These are phyloP conservation scores for Griposia aprilina DNA, from an alignment of 2,888 invertebrate species.

Conservation along the genomic window DNA sequence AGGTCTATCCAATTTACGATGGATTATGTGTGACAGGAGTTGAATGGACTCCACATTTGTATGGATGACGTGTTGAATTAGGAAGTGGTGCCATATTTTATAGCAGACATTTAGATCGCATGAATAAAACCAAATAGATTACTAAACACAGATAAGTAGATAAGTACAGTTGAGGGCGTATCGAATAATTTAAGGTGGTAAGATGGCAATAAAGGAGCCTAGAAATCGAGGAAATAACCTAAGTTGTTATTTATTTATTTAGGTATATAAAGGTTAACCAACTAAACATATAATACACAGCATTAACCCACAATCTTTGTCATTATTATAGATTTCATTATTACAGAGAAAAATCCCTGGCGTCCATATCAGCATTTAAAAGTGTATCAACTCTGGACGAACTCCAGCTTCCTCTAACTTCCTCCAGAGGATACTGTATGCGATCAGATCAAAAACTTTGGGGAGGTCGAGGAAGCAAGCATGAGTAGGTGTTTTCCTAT, in stretches of 20 bases:
- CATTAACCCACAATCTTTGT: too few species aligned
- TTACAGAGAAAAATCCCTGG: too few species aligned
- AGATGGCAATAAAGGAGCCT: not conserved
- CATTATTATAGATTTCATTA: too few species aligned
- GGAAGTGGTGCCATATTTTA: not conserved
- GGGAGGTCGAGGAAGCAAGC: too few species aligned
- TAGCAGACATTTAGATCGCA: not conserved
- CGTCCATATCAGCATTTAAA: too few species aligned
- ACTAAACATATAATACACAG: too few species aligned
- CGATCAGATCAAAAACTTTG: too few species aligned
- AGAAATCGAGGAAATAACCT: not conserved
- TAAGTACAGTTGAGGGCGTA: not conserved
- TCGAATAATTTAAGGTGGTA: not conserved
- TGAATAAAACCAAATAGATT: not conserved
- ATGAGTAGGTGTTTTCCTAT: too few species aligned
- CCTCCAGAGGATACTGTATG: too few species aligned
- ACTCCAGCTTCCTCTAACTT: too few species aligned
- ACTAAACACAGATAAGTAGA: not conserved
- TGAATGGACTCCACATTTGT: slow-evolving; percentile 37
- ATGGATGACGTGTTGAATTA: slow-evolving; percentile 1
- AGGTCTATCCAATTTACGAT: slow-evolving; percentile 62
- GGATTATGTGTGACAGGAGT: slow-evolving; percentile 33
- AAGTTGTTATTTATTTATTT: not conserved
- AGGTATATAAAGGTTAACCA: too few species aligned
- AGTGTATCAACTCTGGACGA: too few species aligned